Base-by-base conservation (phyloP, 1,140 invertebrate species). In the Drosophila tropicalis region DNA sequence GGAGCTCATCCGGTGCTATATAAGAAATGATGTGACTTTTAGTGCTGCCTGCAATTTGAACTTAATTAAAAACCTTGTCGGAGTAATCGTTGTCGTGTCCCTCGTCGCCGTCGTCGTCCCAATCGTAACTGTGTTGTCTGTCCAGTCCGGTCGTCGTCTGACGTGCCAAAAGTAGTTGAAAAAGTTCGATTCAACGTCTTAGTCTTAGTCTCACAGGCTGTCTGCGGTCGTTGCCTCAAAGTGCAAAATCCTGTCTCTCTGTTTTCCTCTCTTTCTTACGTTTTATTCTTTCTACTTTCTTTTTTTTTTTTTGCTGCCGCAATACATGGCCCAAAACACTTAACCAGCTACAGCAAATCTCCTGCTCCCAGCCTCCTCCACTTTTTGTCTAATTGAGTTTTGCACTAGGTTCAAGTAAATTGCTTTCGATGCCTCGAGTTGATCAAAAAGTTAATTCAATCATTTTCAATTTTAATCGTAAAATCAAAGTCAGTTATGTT, bases 1-100 rank as follows among this genome's bases (percentile, higher is more conserved):
- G 36, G 36, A 54, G 29, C 67, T 51, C 65, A 60, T 54, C 17
- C 15, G 60, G 60, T 34, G 44, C 44, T 9, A 22, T 51, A 64
- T 66, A 72, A 70, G 65, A 72, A 72, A 76, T 69, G 72, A 83
- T 90, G 79, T 75, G 86, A 90, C 82, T 90, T 87, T 90, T 90
- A 87, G 68, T 86, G 87, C 41, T 51, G 57, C 72, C 61, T 75
- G 67, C 63, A 72, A 67, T 83, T 85, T 72, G 80, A 83, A 85
- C 87, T 90, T 90, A 90, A 90, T 90, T 90, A 90, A 90, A 90
- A 90, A 76, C 76, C 83, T 86, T 86, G 86, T 90, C 73, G 72
- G 68, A 78, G 76, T 82, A 86, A 86, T 71, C 77, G 66, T 22
- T 54, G 19, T 19, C 57, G 15, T 51, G 62, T 54, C 36, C 57